Conservation (phyloP, 2,797 vertebrate genomes). For the Silurus aristotelis region DNA sequence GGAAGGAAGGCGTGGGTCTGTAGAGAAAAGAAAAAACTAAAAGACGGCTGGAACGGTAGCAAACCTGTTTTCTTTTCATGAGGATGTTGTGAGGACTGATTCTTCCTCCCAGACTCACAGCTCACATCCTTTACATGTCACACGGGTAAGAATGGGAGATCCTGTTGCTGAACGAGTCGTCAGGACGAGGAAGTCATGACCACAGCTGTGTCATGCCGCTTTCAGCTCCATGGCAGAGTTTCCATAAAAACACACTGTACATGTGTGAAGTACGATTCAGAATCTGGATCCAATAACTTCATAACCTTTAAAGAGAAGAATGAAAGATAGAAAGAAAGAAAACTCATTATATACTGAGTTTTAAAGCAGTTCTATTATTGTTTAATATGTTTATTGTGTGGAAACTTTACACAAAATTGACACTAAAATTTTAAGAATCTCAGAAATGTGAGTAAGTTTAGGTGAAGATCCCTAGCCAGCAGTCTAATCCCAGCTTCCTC, state of each 20-base stretch:
- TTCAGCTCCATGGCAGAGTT: not conserved
- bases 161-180: slow-evolving; percentile 7
- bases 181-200: not conserved
- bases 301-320: not conserved
- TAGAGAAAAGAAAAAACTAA: not conserved
- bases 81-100: slow-evolving; percentile 43
- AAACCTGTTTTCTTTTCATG: not conserved
- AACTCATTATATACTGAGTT: not conserved
- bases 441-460: not conserved
- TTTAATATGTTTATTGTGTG: not conserved
- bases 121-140: slow-evolving; percentile 33
- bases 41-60: slow-evolving; percentile 21
- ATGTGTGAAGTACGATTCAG: not conserved
- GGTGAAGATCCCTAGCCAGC: not conserved
- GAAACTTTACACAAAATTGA: not conserved
- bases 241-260: not conserved
- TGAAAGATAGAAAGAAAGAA: not conserved
- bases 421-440: not conserved
- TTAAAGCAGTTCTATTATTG: not conserved
- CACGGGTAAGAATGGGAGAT: slow-evolving; percentile 7
- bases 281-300: no score
- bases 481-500: not conserved
- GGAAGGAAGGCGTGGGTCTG: slow-evolving; percentile 40
- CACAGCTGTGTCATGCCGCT: not conserved
- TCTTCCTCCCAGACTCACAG: slow-evolving; percentile 30